Percentiles rank a stretch among this genome's conserved stretches.
phyloP scores from a whole-genome alignment of 2,888 invertebrate genomes.

The Leptinotarsa peninsularis region DNA sequence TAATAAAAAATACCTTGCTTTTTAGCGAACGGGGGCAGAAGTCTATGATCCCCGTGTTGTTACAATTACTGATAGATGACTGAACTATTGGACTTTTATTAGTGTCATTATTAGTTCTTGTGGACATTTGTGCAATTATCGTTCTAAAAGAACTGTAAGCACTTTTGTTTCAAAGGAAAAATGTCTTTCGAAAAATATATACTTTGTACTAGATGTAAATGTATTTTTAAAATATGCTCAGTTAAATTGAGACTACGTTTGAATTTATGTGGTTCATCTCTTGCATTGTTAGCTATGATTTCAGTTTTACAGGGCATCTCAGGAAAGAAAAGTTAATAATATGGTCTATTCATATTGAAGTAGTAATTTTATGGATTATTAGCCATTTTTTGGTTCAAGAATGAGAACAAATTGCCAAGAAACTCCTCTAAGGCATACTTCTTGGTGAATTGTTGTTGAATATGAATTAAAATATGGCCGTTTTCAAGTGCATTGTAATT shows the following conservation, averaged over 20 bases:
- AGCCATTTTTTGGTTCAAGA: too few relatives aligned
- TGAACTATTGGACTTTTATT: slow-evolving; percentile 37
- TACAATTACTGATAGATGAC: slow-evolving; percentile 46
- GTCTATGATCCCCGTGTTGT: slow-evolving; percentile 51
- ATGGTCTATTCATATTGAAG: too few relatives aligned
- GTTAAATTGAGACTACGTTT: slow-evolving; percentile 51
- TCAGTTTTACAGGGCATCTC: not conserved
- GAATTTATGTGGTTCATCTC: not conserved
- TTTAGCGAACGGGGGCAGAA: slow-evolving; percentile 38
- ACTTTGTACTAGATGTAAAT: slow-evolving; percentile 56
- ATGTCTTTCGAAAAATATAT: slow-evolving; percentile 54
- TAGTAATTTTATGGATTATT: too few relatives aligned
- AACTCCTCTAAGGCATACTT: too few relatives aligned
- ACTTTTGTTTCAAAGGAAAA: slow-evolving; percentile 49
- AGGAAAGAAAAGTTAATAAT: too few relatives aligned
- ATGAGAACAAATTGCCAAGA: too few relatives aligned
- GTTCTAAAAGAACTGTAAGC: slow-evolving; percentile 53
- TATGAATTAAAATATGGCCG: too few relatives aligned
- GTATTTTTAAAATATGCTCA: slow-evolving; percentile 56
- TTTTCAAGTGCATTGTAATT: too few relatives aligned
- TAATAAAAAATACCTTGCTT: slow-evolving; percentile 42
- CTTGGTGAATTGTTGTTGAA: too few relatives aligned
- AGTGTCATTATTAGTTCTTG: slow-evolving; percentile 50
- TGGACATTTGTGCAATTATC: slow-evolving; percentile 55
- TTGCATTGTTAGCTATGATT: not conserved